phyloP scores from a whole-genome alignment of 2,797 vertebrate genomes.

The Distichodus sexfasciatus region DNA sequence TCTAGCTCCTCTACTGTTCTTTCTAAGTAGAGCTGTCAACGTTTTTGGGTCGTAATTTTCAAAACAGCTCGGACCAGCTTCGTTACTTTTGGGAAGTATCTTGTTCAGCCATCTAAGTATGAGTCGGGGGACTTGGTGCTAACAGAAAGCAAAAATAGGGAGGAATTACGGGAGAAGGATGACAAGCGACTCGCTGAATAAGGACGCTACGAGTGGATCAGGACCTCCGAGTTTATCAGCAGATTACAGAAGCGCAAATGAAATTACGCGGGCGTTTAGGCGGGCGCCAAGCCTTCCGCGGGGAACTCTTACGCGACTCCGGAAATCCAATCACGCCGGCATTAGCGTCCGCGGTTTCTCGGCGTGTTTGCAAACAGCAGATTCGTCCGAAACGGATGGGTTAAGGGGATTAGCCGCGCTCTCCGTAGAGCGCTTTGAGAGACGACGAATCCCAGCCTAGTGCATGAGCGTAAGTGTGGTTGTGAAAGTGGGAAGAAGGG shows the following conservation, averaged over 20 bases:
- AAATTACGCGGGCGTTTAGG: neutral
- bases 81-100: too few species aligned
- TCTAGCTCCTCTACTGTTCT: too few species aligned
- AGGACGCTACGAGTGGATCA: neutral
- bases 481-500: neutral
- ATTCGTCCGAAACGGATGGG: constrained; percentile 23
- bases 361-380: constrained; percentile 30
- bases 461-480: neutral
- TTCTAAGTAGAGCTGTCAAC: too few species aligned
- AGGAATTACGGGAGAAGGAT: neutral
- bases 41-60: too few species aligned
- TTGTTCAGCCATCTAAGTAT: too few species aligned
- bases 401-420: constrained; percentile 19
- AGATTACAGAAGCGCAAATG: constrained; percentile 21
- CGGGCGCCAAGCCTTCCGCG: constrained; percentile 18
- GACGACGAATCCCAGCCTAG: neutral
- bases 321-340: constrained; percentile 21
- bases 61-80: too few species aligned
- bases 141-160: too few species aligned
- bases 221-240: neutral
- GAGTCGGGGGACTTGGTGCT: too few species aligned
- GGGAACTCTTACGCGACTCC: constrained; percentile 12
- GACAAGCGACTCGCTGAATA: neutral
- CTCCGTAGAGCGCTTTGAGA: constrained; percentile 19
- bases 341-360: constrained; percentile 9